Base-by-base conservation (phyloP, 2,888 invertebrate species). In the Nemoura dubitans region DNA sequence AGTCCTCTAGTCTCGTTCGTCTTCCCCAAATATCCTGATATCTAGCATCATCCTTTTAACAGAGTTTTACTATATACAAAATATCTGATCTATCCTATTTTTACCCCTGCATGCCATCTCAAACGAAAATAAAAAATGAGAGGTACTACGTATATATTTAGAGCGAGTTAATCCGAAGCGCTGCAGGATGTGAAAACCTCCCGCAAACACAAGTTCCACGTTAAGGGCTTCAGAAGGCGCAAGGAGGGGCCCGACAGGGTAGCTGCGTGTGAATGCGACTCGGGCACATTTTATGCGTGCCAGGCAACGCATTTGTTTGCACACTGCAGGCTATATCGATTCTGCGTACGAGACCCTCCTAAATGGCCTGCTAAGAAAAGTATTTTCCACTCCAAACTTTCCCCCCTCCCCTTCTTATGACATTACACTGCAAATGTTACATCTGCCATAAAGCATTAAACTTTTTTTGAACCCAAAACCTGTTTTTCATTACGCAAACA, bases 311-410 rank as follows among this genome's bases (percentile, higher is more conserved):
- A 81, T 81, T 81, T 81, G 81, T 81, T 81, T 81, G 81, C 81
- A 30, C 30, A 81, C 81, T 81, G 81, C 81, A 81, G 81, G 83
- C 43, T 7, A 26, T 83, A 83, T 83, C 83, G 83, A 83, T 83
- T 83, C 83, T 6, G 25, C 59, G 59, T 16, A 21, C 85, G 84
- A 84, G 84, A 86, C 78, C 84, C 27, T 76, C 26, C 85, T 87
- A 87, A 87, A 85, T 85, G 84, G 87, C 77, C 80, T 86, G 76
- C 86, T 86, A 77, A 36, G 76, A 83, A 76, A 42, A 42, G 29
- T 42, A 7, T 36, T 43, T 42, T 42, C 36, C 42, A 42, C 42
- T 83, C 29, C 29, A 82, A 36, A 82, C 6, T 82, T 30, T 82
- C 30, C 83, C 83, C 21, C 83, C 83, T 26, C 36, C 83, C 3